Base-by-base conservation (phyloP, 1,140 invertebrate genomes). In the Holcopasites calliopsidis region DNA sequence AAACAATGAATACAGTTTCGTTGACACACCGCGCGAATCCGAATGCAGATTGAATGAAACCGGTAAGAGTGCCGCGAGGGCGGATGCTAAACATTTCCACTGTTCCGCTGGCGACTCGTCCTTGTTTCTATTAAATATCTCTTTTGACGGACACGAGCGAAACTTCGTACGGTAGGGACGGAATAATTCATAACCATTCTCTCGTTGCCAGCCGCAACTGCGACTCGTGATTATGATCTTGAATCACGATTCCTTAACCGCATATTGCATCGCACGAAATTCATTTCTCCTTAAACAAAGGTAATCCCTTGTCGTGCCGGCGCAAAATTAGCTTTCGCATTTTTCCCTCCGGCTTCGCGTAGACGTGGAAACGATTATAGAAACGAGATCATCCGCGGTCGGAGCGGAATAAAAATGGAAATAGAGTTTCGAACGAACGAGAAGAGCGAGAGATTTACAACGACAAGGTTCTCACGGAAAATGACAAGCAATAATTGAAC, bases 131-230 rank as follows among this genome's bases (percentile, higher is more conserved):
- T 78, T 80, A 80, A 80, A 80, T 78, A 80, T 80, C 78, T 80
- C 76, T 80, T 78, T 73, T n/a, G 76, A 64, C 64, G 73, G 68
- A 79, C 54, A 65, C 40, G n/a, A 18, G 28, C 42, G 76, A 65
- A 78, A 80, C 65, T 80, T 73, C 44, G 66, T 57, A 54, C 13
- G 50, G 52, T 31, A 71, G 65, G 28, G 42, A 31, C 38, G 71
- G 58, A 79, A 80, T 80, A 80, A 78, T 80, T 80, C 77, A 80
- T 78, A 49, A 38, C 65, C n/a, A 40, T 49, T 50, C 70, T 50
- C 44, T 13, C 42, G 35, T 50, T 42, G 54, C 75, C 60, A 66
- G 49, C 44, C 75, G 49, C 75, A 71, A 79, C 62, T 68, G 50
- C 35, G 21, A 42, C 44, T 78, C 35, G 28, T 65, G 65, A 80